Conservation (phyloP, 2,797 vertebrate genomes). For the Geotrypetes seraphini region DNA sequence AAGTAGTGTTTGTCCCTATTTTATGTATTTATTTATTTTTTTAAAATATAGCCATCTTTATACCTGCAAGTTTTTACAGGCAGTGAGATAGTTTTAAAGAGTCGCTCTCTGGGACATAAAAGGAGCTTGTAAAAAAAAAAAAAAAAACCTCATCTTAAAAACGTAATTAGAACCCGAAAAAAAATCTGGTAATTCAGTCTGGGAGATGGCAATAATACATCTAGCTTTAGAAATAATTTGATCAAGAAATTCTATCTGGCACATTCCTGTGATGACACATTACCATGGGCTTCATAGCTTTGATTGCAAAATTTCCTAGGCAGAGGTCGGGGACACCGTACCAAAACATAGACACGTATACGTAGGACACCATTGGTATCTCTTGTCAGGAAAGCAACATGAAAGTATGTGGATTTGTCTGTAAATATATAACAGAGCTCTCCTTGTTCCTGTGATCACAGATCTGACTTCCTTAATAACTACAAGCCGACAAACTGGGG, state of each 20-base stretch:
- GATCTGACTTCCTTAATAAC: conserved; percentile 95
- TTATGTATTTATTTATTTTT: no score
- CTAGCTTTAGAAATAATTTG: not conserved
- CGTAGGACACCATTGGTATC: no score
- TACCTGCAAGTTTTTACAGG: no score
- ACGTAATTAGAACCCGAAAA: no score
- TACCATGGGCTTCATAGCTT: not conserved
- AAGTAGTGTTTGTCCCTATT: no score
- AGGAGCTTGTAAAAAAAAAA: conserved; percentile 10
- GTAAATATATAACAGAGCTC: conserved; percentile 32
- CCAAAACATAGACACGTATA: not conserved
- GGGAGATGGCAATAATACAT: not conserved
- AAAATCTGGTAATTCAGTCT: not conserved
- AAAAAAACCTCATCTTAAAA: conserved; percentile 3
- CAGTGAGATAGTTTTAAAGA: no score
- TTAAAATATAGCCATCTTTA: no score
- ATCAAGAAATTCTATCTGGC: not conserved
- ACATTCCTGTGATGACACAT: not conserved
- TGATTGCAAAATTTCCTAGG: not conserved
- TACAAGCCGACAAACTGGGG: conserved; percentile 75
- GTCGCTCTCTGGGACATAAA: no score
- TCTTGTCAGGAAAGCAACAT: no score
- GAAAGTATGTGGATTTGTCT: not conserved
- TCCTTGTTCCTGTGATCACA: conserved; percentile 52
- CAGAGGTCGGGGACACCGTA: not conserved